Percentiles rank a stretch among this genome's conserved stretches.
phyloP scores from a whole-genome alignment of 2,888 invertebrate species.

The Dugesia japonica region DNA sequence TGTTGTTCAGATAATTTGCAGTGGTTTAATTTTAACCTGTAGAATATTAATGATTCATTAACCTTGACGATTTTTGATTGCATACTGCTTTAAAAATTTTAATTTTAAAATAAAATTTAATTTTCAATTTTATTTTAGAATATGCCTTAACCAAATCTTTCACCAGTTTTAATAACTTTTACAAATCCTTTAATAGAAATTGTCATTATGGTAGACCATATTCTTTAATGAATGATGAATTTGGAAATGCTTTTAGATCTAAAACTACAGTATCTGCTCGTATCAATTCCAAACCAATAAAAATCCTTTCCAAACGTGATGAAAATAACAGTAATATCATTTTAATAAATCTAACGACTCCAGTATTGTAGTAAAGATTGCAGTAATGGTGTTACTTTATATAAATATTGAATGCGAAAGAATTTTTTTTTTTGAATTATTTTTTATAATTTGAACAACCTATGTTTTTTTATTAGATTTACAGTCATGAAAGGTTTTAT shows the following conservation, averaged over 20 bases:
- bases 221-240: not conserved
- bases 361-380: not conserved
- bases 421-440: not conserved
- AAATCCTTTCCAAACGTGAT: not conserved
- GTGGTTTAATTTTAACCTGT: not conserved
- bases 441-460: not conserved
- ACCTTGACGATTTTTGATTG: no score
- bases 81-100: no score
- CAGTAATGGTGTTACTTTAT: not conserved
- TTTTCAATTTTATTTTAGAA: not conserved
- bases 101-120: no score
- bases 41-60: not conserved
- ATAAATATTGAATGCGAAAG: not conserved
- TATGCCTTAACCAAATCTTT: not conserved
- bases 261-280: not conserved
- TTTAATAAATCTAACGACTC: not conserved
- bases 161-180: not conserved
- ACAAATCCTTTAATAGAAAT: slow-evolving; percentile 1
- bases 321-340: slow-evolving; percentile 5
- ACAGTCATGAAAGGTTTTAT: not conserved
- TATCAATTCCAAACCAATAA: not conserved
- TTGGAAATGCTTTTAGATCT: not conserved
- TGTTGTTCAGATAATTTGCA: not conserved
- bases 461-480: not conserved
- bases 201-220: not conserved